Base-by-base conservation (phyloP, 2,888 invertebrate genomes). In the Dynastes tityus region DNA sequence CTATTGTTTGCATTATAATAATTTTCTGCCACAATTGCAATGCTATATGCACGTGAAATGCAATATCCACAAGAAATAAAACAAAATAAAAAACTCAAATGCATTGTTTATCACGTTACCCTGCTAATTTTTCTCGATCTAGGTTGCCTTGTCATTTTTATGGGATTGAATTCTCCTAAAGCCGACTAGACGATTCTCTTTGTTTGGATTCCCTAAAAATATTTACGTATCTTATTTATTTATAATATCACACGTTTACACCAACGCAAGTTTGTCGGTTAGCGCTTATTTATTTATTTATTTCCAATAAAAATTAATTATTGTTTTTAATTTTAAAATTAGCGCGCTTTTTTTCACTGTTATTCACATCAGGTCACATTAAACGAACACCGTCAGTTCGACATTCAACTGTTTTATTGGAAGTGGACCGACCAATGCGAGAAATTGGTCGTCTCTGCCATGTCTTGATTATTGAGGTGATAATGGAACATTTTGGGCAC, bases 61-160 rank as follows among this genome's bases (percentile, higher is more conserved):
- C 55, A 32, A 63, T 63, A 63, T 27, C 3, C 63, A 32, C 9
- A 32, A 1, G 13, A 37, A 40, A 64, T 40, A 64, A 64, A 8
- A 64, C n/a, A 37, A 13, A 64, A 64, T 32, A 64, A 64, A 64
- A 13, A 11, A 11, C 2, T 32, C 6, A 64, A 37, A 32, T 11
- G 8, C 37, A 13, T 64, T 64, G 13, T 64, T n/a, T 64, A 32
- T 32, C 32, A 32, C 32, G 32, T 65, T 65, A 73, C 73, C 73
- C 73, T 73, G 73, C 61, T 73, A 22, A 73, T 45, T 73, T 73
- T 73, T 40, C 73, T 73, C 2, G 58, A n/a, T 40, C 73, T 73
- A n/a, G 73, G 40, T 40, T 73, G 73, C 40, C 58, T 73, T 9
- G n/a, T 40, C 73, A 73, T 73, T 29, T 29, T 70, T 32, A 63